Percentiles rank a stretch among this genome's conserved stretches.
Evolutionary conservation across 2,113 vertebrate genomes (phyloP).

Genomic region (Ptyas mucosa): DNA sequence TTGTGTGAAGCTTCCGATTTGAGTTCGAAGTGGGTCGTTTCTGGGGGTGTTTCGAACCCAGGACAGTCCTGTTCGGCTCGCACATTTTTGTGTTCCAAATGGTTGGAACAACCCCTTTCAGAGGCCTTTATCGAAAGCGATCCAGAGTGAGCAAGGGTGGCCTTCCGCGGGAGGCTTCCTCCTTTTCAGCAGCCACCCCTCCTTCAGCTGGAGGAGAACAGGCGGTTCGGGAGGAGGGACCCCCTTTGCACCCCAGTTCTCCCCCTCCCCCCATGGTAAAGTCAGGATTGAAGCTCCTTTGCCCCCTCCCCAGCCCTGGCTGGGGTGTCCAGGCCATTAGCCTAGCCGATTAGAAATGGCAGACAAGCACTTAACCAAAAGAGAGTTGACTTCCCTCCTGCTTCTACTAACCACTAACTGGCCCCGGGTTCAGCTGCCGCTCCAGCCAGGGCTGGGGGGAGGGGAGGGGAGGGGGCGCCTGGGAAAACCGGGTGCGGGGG

Average conservation of each 20-base stretch:
- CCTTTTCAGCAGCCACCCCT: neutral
- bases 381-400: no score
- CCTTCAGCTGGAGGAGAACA: neutral
- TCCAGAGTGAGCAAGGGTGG: neutral
- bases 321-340: neutral
- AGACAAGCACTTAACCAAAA: neutral
- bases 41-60: neutral
- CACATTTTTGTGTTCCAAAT: neutral
- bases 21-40: neutral
- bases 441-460: fast-evolving
- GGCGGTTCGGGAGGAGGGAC: fast-evolving
- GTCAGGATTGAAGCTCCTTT: no score
- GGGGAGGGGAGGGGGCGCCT: neutral
- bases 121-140: neutral
- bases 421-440: neutral
- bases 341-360: neutral
- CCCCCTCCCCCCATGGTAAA: neutral
- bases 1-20: neutral
- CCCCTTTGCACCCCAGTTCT: no score
- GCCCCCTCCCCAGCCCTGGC: neutral
- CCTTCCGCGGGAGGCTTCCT: neutral
- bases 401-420: neutral
- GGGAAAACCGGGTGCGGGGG: neutral
- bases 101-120: neutral
- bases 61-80: neutral